Evolutionary conservation across 2,888 invertebrate genomes (phyloP).

Genomic region (Carpatolechia fugitivella): DNA sequence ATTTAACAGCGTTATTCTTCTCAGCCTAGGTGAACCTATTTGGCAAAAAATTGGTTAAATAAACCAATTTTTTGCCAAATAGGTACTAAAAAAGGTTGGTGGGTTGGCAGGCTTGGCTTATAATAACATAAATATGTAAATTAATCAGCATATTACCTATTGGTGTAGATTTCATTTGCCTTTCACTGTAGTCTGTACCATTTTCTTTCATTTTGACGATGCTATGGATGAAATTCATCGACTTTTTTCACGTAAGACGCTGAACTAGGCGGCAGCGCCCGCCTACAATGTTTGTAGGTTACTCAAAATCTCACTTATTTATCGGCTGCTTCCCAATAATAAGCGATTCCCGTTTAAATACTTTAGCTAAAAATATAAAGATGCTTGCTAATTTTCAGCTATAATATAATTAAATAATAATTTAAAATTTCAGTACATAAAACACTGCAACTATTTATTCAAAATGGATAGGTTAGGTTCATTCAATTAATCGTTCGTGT

Average conservation of each 20-base stretch:
- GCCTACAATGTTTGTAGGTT: neutral
- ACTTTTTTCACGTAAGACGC: conserved; percentile 1
- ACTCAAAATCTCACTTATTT: neutral
- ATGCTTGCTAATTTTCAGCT: neutral
- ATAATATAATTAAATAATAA: neutral
- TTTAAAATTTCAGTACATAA: neutral
- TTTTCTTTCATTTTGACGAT: conserved; percentile 59
- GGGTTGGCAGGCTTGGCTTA: too few relatives aligned
- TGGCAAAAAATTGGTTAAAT: too few relatives aligned
- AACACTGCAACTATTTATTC: neutral
- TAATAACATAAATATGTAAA: conserved; percentile 7
- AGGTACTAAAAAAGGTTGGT: too few relatives aligned
- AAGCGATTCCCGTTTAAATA: neutral
- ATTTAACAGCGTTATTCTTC: too few relatives aligned
- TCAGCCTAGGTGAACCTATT: too few relatives aligned
- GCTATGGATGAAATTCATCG: conserved; percentile 57
- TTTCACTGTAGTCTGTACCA: conserved; percentile 48
- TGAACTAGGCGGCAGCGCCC: conserved; percentile 5
- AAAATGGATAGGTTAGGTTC: neutral
- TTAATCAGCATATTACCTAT: conserved; percentile 44
- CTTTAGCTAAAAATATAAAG: neutral
- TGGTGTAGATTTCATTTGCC: conserved; percentile 62
- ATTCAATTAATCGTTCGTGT: conserved; percentile 9
- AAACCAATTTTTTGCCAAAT: too few relatives aligned
- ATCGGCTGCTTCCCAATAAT: neutral